Base-by-base conservation (phyloP, 2,113 vertebrate species). In the Geothlypis trichas region DNA sequence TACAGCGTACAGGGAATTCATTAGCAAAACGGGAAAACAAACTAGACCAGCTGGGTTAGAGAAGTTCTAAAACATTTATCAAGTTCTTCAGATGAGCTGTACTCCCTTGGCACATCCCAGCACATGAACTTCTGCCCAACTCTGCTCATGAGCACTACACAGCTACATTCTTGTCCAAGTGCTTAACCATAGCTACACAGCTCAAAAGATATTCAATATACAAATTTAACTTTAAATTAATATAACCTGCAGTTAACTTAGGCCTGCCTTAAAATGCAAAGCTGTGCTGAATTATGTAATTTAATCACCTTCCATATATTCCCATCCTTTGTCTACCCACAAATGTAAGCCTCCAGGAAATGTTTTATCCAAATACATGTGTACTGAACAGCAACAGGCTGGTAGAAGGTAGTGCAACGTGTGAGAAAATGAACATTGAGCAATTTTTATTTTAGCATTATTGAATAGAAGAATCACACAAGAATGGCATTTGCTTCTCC, bases 31-130 rank as follows among this genome's bases (percentile, higher is more conserved):
- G 5, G 41, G 51, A 95, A 93, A 94, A 82, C 62, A 95, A 94
- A 63, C 72, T 33, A 67, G 44, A 93, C 67, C 78, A 91, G 20
- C 55, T 15, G 9, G 54, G 82, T 80, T 88, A 93, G 63, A 93
- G n/a, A 61, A 89, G 44, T 87, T 66, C 67, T 88, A 65, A 94
- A 95, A 93, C 87, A 91, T 88, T 93, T 89, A 96, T 91, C 59
- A 71, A 73, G 46, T 73, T 77, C 35, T 90, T 80, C 68, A 91
- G 23, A 66, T 24, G 33, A 93, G 35, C 31, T 68, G 16, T 51
- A 39, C 46, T 80, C 63, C 51, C 47, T 44, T 39, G 51, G 49
- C 55, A 79, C 59, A 69, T 42, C 21, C 23, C 55, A 91, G 55
- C 22, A 49, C 0, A 1, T 1, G 0, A 58, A 73, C 52, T 71